These are phyloP conservation scores for Seriola dumerili DNA, from an alignment of 2,113 vertebrate genomes.

Conservation along the genomic window DNA sequence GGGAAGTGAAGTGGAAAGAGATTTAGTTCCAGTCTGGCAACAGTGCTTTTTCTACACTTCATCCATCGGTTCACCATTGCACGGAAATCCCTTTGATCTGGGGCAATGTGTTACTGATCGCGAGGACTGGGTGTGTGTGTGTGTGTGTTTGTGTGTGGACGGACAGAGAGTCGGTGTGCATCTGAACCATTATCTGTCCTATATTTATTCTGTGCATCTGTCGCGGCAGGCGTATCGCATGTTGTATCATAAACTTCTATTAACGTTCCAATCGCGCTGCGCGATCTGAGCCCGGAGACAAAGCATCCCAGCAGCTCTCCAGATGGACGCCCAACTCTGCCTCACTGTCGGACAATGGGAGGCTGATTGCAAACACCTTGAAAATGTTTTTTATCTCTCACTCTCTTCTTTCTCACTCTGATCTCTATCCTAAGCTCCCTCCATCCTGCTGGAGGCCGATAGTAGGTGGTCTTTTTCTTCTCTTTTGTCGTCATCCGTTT, in stretches of 20 bases:
- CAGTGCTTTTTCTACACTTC: constrained; percentile 69
- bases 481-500: constrained; percentile 42
- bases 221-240: constrained; percentile 50
- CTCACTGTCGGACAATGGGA: constrained; percentile 59
- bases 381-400: constrained; percentile 64
- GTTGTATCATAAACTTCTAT: constrained; percentile 66
- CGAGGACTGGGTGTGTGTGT: constrained; percentile 18
- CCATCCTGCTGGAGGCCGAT: constrained; percentile 49
- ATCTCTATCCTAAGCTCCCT: constrained; percentile 76
- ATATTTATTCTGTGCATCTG: constrained; percentile 65
- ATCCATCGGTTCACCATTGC: constrained; percentile 67
- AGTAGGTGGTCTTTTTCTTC: constrained; percentile 75
- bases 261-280: constrained; percentile 49
- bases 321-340: constrained; percentile 53
- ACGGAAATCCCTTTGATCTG: constrained; percentile 63
- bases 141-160: constrained; percentile 17
- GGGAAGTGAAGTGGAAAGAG: constrained; percentile 71
- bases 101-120: constrained; percentile 56
- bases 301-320: constrained; percentile 43
- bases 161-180: constrained; percentile 5
- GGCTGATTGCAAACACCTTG: constrained; percentile 82
- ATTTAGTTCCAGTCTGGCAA: constrained; percentile 78
- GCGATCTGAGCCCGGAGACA: constrained; percentile 62
- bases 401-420: constrained; percentile 48
- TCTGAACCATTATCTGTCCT: constrained; percentile 35